Conservation (phyloP, 2,888 invertebrate species). For the Stenolophus ochropezus region DNA sequence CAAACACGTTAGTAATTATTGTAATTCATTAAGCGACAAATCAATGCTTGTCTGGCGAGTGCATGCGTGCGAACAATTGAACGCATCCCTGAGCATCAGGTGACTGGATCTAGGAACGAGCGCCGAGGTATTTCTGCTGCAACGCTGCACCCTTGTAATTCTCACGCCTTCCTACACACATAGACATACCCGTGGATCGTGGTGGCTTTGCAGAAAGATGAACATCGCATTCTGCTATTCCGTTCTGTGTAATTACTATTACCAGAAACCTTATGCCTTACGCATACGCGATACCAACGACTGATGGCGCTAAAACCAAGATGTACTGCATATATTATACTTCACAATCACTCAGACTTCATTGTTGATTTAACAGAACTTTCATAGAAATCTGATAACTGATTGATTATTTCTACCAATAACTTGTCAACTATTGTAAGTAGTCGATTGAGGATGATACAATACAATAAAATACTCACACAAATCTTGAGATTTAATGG, state of each 20-base stretch:
- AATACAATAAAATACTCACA: too few species aligned
- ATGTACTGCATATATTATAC: background rate
- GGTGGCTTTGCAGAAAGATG: constrained; percentile 33
- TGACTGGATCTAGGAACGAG: constrained; percentile 27
- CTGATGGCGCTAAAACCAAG: background rate
- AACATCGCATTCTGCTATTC: constrained; percentile 30
- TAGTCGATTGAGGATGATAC: too few species aligned
- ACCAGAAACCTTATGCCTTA: background rate
- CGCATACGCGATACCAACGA: background rate
- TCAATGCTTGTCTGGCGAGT: constrained; percentile 6
- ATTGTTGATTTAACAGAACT: too few species aligned
- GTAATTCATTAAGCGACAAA: constrained; percentile 28
- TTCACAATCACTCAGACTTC: too few species aligned
- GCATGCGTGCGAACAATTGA: constrained; percentile 40
- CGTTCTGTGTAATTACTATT: constrained; percentile 12
- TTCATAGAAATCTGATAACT: too few species aligned
- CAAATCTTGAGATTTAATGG: too few species aligned
- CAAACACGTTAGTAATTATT: constrained; percentile 28
- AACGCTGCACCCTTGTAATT: constrained; percentile 43
- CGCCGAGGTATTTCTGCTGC: constrained; percentile 25
- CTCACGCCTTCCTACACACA: constrained; percentile 19
- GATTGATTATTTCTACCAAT: too few species aligned
- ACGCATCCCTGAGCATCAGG: constrained; percentile 40
- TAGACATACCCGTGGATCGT: background rate
- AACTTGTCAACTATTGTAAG: too few species aligned